phyloP scores from a whole-genome alignment of 2,113 vertebrate genomes.

The Cryptomyrus ogoouensis region DNA sequence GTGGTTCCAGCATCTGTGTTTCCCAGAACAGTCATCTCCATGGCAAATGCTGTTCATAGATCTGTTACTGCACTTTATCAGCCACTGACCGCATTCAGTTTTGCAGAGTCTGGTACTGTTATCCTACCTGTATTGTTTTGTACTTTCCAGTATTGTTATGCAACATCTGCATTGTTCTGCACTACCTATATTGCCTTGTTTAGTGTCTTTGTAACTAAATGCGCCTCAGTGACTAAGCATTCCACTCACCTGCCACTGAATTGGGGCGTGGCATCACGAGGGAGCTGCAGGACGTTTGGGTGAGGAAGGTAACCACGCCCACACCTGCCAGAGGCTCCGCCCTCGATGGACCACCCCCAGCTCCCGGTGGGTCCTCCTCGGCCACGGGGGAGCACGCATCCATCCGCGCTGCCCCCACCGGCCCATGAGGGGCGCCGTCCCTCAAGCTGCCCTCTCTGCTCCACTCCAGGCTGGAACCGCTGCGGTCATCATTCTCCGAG shows the following conservation, averaged over 20 bases:
- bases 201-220: not conserved
- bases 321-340: constrained; percentile 47
- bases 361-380: constrained; percentile 74
- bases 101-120: not conserved
- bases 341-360: constrained; percentile 62
- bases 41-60: not conserved
- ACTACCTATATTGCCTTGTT: not conserved
- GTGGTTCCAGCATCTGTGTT: not conserved
- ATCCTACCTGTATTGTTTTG: not conserved
- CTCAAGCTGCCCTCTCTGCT: constrained; percentile 85
- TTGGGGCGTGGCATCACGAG: constrained; percentile 94
- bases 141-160: not conserved
- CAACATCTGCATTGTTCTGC: not conserved
- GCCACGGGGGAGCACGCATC: constrained; percentile 93
- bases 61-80: not conserved
- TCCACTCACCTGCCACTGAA: constrained; percentile 90
- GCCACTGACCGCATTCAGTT: not conserved
- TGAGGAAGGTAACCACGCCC: constrained; percentile 55
- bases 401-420: constrained; percentile 68
- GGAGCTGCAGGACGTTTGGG: constrained; percentile 72
- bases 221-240: not conserved
- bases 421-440: constrained; percentile 69
- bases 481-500: constrained; percentile 96
- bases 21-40: not conserved
- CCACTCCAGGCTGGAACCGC: constrained; percentile 96